Base-by-base conservation (phyloP, 2,888 invertebrate species). In the Dilophus febrilis region DNA sequence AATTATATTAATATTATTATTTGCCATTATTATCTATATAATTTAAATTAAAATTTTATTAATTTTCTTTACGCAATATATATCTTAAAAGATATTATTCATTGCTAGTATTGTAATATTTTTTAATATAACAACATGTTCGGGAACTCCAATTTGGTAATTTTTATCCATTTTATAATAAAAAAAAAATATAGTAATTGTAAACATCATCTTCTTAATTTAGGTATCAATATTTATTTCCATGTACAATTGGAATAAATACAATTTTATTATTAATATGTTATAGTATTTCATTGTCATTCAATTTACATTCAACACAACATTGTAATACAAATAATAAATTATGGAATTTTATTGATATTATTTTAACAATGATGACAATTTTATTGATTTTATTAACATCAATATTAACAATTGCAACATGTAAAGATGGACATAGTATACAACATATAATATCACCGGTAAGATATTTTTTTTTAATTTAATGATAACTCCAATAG, bases 351-450 rank as follows among this genome's bases (percentile, higher is more conserved):
- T 13, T 40, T 6, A 34, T 44, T 13, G 43, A 46, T 34, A 30
- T 44, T 31, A 18, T 40, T 13, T 43, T 43, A 16, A 46, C 41
- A 22, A 42, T 44, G 36, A 17, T 43, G n/a, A 40, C 42, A 34
- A 44, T 46, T 35, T 35, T 40, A 13, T n/a, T 38, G 26, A 44
- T 44, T 43, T 19, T 46, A 28, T 35, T 34, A 13, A 17, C 43
- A 22, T 44, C 46, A 5, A 43, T 46, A 27, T 38, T 46, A 10
- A 38, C 40, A 10, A 37, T 4, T 13, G 14, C 35, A 12, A 35
- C 40, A 6, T 40, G 40, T 17, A 26, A 35, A 30, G 19, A 18
- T 29, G 12, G 26, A 8, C 17, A 12, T 13, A 28, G 18, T 13
- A 11, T 19, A 22, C 40, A 40, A 28, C 34, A 27, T n/a, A 10